phyloP scores from a whole-genome alignment of 2,797 vertebrate genomes.

The Scolopax rusticola region DNA sequence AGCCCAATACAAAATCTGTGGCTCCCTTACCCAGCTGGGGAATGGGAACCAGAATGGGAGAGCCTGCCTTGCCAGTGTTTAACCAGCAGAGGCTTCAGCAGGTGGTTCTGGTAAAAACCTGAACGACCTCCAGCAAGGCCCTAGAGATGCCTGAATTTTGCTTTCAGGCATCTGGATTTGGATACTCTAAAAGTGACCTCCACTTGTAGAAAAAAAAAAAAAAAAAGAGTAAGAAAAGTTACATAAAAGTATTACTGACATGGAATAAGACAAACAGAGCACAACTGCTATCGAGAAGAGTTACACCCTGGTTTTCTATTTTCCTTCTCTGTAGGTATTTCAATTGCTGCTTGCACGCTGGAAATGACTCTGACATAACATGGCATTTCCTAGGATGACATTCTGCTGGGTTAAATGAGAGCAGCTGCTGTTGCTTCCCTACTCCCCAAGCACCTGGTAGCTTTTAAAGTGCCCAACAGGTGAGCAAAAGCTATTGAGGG shows the following conservation, averaged over 20 bases:
- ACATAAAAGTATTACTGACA: not conserved
- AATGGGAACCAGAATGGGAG: not conserved
- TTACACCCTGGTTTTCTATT: not conserved
- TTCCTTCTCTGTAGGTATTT: not conserved
- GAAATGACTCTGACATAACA: slow-evolving; percentile 17
- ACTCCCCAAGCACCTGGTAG: not conserved
- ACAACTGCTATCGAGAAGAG: not conserved
- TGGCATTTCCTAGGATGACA: slow-evolving; percentile 13
- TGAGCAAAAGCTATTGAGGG: not conserved
- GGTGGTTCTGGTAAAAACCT: not conserved
- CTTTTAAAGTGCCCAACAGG: not conserved
- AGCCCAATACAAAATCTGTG: not conserved
- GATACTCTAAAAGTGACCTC: not conserved
- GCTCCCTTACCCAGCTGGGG: not conserved
- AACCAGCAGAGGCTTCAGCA: not conserved
- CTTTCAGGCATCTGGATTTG: not conserved
- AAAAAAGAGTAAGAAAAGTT: not conserved
- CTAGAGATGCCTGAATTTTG: not conserved
- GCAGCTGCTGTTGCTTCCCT: not conserved
- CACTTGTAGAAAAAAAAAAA: not conserved
- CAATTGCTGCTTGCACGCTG: not conserved
- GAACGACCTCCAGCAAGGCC: not conserved
- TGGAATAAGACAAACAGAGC: not conserved
- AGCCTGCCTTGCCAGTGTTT: not conserved
- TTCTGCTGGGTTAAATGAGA: not conserved